phyloP scores from a whole-genome alignment of 2,888 invertebrate genomes.

The Apotomis turbidana region DNA sequence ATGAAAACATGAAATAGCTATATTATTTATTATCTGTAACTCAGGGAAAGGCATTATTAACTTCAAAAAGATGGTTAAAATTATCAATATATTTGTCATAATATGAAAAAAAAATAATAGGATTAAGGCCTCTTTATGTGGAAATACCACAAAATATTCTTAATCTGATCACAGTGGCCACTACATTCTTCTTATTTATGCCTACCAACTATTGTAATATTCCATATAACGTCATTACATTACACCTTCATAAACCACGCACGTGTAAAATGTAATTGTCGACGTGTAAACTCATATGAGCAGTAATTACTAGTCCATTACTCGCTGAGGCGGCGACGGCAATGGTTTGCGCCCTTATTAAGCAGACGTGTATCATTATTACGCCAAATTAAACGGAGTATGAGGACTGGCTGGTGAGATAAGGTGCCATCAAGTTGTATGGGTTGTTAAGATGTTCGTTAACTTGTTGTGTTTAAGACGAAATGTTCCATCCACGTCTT shows the following conservation, averaged over 20 bases:
- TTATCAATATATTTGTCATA: no score
- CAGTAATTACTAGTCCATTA: constrained; percentile 24
- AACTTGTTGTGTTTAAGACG: background rate
- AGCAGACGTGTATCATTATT: constrained; percentile 26
- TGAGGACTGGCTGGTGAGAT: constrained; percentile 1
- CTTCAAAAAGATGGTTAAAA: no score
- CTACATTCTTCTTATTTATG: no score
- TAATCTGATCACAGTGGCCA: no score
- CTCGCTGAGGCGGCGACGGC: constrained; percentile 17
- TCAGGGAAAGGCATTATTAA: no score
- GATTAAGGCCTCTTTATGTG: no score
- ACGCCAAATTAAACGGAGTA: constrained; percentile 6
- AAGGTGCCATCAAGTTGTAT: constrained; percentile 1
- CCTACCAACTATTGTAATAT: background rate
- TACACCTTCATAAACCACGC: constrained; percentile 6
- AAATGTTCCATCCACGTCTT: no score
- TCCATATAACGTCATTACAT: background rate
- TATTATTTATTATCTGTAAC: no score
- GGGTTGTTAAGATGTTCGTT: background rate
- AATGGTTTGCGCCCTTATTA: constrained; percentile 11
- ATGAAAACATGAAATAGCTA: no score
- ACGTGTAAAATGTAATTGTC: constrained; percentile 1
- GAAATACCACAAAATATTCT: no score
- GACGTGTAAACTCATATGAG: background rate
- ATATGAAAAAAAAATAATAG: no score